Conservation (phyloP, 2,797 vertebrate genomes). For the Melanotaenia parkinsoni region DNA sequence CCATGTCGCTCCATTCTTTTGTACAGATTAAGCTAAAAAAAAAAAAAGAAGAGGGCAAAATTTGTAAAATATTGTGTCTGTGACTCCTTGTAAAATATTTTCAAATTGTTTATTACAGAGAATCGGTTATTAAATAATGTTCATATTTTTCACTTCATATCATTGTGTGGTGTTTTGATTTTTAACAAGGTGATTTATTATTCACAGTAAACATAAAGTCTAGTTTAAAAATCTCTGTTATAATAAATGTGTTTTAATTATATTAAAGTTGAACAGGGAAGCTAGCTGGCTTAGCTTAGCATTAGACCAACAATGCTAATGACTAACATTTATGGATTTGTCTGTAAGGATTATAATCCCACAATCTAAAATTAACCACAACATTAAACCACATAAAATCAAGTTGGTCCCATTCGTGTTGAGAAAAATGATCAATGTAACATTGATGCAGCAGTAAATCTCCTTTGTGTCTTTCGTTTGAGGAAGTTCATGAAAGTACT, state of each 20-base stretch:
- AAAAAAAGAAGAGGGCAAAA: slow-evolving; percentile 87
- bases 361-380: neutral
- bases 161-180: slow-evolving; percentile 70
- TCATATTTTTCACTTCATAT: slow-evolving; percentile 99
- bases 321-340: neutral
- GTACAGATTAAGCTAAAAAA: slow-evolving; percentile 90
- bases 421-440: neutral
- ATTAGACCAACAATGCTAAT: neutral
- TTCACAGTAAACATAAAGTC: slow-evolving; percentile 9
- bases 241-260: neutral
- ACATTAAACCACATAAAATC: neutral
- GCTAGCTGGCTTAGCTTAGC: neutral
- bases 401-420: neutral
- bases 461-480: neutral
- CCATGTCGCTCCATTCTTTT: slow-evolving; percentile 91
- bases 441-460: neutral
- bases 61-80: slow-evolving; percentile 99
- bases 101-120: slow-evolving; percentile 99
- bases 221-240: neutral
- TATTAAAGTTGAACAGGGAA: neutral
- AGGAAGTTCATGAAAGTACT: neutral
- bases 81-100: slow-evolving; percentile 99
- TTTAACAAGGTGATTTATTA: neutral
- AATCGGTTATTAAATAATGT: slow-evolving; percentile 99
- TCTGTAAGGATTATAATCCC: neutral